Evolutionary conservation across 2,888 invertebrate genomes (phyloP).

Genomic region (Cryptops parisi): DNA sequence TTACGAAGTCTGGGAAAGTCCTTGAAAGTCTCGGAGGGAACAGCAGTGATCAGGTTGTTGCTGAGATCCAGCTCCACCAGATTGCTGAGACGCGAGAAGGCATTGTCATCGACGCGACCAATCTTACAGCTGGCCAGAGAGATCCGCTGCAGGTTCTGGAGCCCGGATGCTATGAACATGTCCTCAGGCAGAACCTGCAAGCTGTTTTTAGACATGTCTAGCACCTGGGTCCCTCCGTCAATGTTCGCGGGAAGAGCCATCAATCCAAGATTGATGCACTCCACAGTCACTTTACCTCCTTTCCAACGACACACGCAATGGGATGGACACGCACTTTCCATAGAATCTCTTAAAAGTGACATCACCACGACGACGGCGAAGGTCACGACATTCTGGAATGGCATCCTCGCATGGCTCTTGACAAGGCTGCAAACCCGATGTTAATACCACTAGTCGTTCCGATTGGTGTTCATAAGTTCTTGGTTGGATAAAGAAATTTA

Average conservation of each 20-base stretch:
- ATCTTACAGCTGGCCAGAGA: slow-evolving; percentile 70
- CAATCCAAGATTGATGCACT: slow-evolving; percentile 64
- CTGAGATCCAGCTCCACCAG: slow-evolving; percentile 79
- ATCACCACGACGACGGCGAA: neutral
- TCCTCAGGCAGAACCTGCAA: slow-evolving; percentile 66
- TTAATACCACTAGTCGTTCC: too few relatives aligned
- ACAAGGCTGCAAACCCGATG: too few relatives aligned
- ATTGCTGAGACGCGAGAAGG: slow-evolving; percentile 74
- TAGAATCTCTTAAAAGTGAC: neutral
- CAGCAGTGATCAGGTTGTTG: slow-evolving; percentile 60
- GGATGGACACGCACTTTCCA: slow-evolving; percentile 46
- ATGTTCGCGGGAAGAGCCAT: slow-evolving; percentile 44
- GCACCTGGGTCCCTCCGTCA: slow-evolving; percentile 76
- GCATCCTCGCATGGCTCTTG: neutral
- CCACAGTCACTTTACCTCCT: slow-evolving; percentile 77
- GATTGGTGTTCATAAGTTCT: too few relatives aligned
- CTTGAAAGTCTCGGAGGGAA: slow-evolving; percentile 63
- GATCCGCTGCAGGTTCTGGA: slow-evolving; percentile 73
- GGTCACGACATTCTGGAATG: neutral
- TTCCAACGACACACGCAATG: slow-evolving; percentile 84
- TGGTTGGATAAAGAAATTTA: too few relatives aligned
- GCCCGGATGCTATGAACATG: slow-evolving; percentile 62
- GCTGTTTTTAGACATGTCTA: slow-evolving; percentile 77
- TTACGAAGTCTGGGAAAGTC: slow-evolving; percentile 66
- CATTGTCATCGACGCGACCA: slow-evolving; percentile 68